phyloP scores from a whole-genome alignment of 2,113 vertebrate species.

The Sapajus apella region DNA sequence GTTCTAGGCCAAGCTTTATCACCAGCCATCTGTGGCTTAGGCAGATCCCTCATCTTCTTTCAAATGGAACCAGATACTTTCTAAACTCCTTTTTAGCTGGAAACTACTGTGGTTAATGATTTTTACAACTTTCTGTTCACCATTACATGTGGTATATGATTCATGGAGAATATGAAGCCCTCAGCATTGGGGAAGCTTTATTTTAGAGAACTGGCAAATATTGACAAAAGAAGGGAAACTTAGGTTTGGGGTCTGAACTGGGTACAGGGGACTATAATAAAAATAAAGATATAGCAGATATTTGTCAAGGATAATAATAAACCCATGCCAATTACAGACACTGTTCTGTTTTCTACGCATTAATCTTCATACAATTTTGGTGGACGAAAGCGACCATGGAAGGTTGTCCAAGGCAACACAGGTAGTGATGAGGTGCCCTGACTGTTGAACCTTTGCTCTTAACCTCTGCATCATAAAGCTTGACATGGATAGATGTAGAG shows the following conservation, averaged over 20 bases:
- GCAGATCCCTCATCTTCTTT: neutral
- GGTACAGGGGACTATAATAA: neutral
- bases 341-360: neutral
- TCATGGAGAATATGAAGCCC: neutral
- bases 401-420: neutral
- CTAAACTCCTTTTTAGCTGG: neutral
- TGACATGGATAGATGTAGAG: neutral
- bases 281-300: neutral
- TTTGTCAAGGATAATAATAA: neutral
- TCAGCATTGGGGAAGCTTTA: neutral
- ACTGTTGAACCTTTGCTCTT: neutral
- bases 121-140: neutral
- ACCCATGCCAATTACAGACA: neutral
- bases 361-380: neutral
- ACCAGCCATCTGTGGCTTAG: neutral
- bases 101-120: neutral
- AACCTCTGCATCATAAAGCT: neutral
- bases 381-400: neutral
- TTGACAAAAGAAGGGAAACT: neutral
- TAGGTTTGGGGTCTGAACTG: neutral
- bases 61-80: neutral
- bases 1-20: neutral
- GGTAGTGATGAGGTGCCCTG: neutral
- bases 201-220: neutral
- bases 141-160: neutral